A percentile compares a stretch with the other conserved stretches of the same genome.
These are phyloP conservation scores for Dryomyza anilis DNA, from an alignment of 2,888 invertebrate genomes.

Conservation along the genomic window DNA sequence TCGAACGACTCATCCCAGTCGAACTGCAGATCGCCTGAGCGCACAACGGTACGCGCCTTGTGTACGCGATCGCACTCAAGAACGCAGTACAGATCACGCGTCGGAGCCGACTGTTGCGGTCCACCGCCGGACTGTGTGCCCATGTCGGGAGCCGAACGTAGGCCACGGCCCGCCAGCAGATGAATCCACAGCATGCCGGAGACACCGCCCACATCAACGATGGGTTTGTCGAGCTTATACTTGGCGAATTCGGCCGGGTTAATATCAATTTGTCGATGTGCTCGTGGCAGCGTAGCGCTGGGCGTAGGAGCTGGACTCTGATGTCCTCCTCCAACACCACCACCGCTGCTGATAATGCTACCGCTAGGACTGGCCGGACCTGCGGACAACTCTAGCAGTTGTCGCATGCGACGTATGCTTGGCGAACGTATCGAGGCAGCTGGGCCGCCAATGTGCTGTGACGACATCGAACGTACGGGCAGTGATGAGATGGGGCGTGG, in stretches of 20 bases:
- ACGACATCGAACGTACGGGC: slow-evolving; percentile 77
- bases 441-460: slow-evolving; percentile 71
- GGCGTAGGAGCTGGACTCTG: slow-evolving; percentile 79
- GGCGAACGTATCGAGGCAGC: slow-evolving; percentile 69
- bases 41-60: slow-evolving; percentile 94
- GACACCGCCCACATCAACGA: slow-evolving; percentile 67
- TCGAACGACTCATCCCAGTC: slow-evolving; percentile 99
- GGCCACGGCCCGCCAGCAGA: slow-evolving; percentile 83
- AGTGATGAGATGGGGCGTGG: slow-evolving; percentile 67
- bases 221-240: slow-evolving; percentile 84
- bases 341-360: slow-evolving; percentile 59
- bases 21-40: slow-evolving; percentile 94
- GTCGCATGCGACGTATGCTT: slow-evolving; percentile 80
- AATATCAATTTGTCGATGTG: slow-evolving; percentile 80
- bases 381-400: slow-evolving; percentile 74
- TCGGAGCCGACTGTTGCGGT: slow-evolving; percentile 63
- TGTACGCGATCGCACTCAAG: slow-evolving; percentile 96
- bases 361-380: slow-evolving; percentile 65
- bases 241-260: slow-evolving; percentile 92
- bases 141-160: slow-evolving; percentile 75
- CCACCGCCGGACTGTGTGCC: slow-evolving; percentile 56
- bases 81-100: slow-evolving; percentile 94
- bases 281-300: slow-evolving; percentile 75
- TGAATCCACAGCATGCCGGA: slow-evolving; percentile 92
- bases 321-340: slow-evolving; percentile 65